These are phyloP conservation scores for Ceratoteleas bidentatus DNA, from an alignment of 1,140 invertebrate species.

Conservation along the genomic window DNA sequence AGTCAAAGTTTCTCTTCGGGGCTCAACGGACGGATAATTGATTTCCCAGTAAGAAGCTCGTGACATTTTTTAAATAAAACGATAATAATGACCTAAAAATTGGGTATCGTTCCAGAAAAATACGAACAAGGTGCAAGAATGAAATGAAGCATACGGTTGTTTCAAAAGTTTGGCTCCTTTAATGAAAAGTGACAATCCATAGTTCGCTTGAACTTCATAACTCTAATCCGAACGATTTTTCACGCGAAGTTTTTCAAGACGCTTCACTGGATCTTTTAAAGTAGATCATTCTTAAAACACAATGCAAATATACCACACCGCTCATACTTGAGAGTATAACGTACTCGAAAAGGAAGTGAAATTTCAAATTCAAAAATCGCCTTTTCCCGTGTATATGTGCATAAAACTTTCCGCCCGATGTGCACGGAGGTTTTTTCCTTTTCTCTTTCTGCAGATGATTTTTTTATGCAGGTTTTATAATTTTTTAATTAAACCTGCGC, in stretches of 20 bases:
- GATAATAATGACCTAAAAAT: conserved; percentile 19
- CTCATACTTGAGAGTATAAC: too few species aligned
- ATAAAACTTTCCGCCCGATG: too few species aligned
- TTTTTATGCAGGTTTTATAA: too few species aligned
- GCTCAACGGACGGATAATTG: conserved; percentile 14
- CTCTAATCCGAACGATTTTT: conserved; percentile 33
- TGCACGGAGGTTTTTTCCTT: too few species aligned
- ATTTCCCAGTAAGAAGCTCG: conserved; percentile 6
- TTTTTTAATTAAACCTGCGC: too few species aligned
- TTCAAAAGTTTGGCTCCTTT: conserved; percentile 36
- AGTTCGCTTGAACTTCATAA: conserved; percentile 44
- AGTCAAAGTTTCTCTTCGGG: conserved; percentile 12
- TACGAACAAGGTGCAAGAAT: conserved; percentile 38
- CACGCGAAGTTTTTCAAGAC: conserved; percentile 16
- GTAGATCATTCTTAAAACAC: conserved; percentile 7
- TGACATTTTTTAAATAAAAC: conserved; percentile 23
- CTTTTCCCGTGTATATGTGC: too few species aligned
- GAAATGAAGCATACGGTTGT: conserved; percentile 30
- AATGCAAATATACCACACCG: not conserved
- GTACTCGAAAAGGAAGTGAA: too few species aligned
- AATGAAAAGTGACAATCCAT: conserved; percentile 50
- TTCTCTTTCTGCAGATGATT: too few species aligned
- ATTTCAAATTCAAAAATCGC: too few species aligned
- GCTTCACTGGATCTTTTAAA: conserved; percentile 32
- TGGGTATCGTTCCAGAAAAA: conserved; percentile 22